These are phyloP conservation scores for Saccostrea glomerata DNA, from an alignment of 1,140 invertebrate genomes.

Conservation along the genomic window DNA sequence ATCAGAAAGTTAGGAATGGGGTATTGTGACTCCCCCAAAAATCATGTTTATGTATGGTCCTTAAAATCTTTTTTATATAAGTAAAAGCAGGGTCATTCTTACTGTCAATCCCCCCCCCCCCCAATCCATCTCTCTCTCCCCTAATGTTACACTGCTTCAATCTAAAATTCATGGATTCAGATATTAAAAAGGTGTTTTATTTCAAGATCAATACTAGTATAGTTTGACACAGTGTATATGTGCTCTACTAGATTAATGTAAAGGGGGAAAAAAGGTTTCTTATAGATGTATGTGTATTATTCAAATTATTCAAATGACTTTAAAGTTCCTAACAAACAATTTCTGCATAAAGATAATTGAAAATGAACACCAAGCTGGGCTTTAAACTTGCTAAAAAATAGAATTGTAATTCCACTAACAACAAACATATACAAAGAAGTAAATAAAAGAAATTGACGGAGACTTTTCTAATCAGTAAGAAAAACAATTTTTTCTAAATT, in stretches of 20 bases:
- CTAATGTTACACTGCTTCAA: too few relatives aligned
- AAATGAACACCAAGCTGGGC: neutral
- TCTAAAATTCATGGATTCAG: too few relatives aligned
- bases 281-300: neutral
- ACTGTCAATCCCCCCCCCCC: too few relatives aligned
- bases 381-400: conserved; percentile 20
- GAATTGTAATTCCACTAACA: conserved; percentile 12
- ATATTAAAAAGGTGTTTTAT: too few relatives aligned
- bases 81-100: conserved; percentile 57
- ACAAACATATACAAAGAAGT: neutral
- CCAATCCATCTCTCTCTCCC: too few relatives aligned
- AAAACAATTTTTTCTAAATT: conserved; percentile 10
- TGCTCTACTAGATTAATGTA: too few relatives aligned
- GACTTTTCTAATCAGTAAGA: conserved; percentile 13
- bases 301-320: neutral
- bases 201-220: too few relatives aligned
- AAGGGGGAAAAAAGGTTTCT: neutral
- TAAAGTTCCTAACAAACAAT: neutral
- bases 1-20: too few relatives aligned
- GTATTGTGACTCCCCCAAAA: neutral
- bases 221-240: too few relatives aligned
- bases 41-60: conserved; percentile 43
- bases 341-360: conserved; percentile 3
- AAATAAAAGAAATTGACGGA: neutral
- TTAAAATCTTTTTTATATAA: conserved; percentile 56